Conservation (phyloP, 2,888 invertebrate genomes). For the Tuberolachnus salignus region DNA sequence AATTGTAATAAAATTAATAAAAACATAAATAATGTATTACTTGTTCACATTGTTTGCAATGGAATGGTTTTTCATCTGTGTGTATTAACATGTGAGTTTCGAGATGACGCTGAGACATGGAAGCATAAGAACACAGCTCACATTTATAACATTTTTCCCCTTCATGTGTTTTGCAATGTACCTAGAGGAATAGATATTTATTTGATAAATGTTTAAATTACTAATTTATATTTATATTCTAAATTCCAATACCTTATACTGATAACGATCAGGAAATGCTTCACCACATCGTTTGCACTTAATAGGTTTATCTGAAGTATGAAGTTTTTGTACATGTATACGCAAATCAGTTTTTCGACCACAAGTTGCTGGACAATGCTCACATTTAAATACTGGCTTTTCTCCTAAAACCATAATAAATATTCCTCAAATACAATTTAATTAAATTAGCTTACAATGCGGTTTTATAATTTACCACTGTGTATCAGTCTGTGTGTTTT, state of each 20-base stretch:
- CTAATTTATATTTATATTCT: neutral
- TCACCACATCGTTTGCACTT: conserved; percentile 93
- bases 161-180: conserved; percentile 85
- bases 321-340: conserved; percentile 94
- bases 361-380: conserved; percentile 94
- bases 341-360: conserved; percentile 95
- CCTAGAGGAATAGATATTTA: conserved; percentile 61
- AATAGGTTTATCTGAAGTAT: conserved; percentile 88
- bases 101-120: conserved; percentile 87
- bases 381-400: conserved; percentile 91
- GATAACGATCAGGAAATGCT: conserved; percentile 82
- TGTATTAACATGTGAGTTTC: conserved; percentile 95
- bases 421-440: conserved; percentile 31
- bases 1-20: neutral
- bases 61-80: conserved; percentile 91
- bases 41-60: conserved; percentile 86
- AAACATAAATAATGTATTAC: conserved; percentile 61
- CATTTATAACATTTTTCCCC: conserved; percentile 97
- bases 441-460: neutral
- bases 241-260: conserved; percentile 66
- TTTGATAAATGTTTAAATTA: conserved; percentile 10
- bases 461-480: conserved; percentile 63
- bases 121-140: conserved; percentile 91
- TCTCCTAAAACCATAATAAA: conserved; percentile 70
- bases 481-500: conserved; percentile 91